Evolutionary conservation across 2,888 invertebrate species (phyloP), one percentile per base, ranked within the genome.

Genomic region (Calameuta idolon): DNA sequence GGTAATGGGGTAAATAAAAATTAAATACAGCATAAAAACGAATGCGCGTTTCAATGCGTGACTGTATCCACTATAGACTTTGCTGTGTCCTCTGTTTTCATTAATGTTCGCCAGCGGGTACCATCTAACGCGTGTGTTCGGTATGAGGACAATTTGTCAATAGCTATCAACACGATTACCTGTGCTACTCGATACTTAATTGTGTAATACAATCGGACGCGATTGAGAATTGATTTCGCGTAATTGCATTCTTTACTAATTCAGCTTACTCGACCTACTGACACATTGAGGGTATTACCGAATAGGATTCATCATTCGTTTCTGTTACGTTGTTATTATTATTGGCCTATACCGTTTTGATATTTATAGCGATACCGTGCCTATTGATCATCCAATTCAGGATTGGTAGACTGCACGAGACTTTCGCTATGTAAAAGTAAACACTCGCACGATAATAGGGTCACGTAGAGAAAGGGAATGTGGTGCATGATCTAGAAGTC

Each of bases 251-350:
- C 71, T 11, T 15, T 33, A 33, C 31, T 31, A 71, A 31, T 71
- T 34, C 34, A 71, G 31, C 31, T 71, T 34, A 71, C 31, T 30
- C 34, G 71, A 34, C 71, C 71, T 71, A 71, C 71, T 71, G 71
- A 71, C 71, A 31, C 30, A 30, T 30, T 71, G 30, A 33, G 5
- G 71, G 11, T 12, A 55, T 55, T 55, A 55, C 55, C 55, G 23
- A 55, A 55, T 55, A 55, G 55, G 55, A 55, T 9, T 55, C 9
- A 23, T 23, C 55, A 55, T 55, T 23, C 55, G 9, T 55, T 55
- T 55, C 55, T 55, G 55, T 23, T 40, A 55, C 9, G 9, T 40
- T 40, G 15, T 40, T 15, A 15, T 40, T 55, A 23, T 55, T 23
- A 55, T 40, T 40, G 4, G 15, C 2, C 9, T 55, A 55, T 55